Evolutionary conservation across 2,113 vertebrate species (phyloP), one percentile per base, ranked within the genome.

Genomic region (Globicephala melas): DNA sequence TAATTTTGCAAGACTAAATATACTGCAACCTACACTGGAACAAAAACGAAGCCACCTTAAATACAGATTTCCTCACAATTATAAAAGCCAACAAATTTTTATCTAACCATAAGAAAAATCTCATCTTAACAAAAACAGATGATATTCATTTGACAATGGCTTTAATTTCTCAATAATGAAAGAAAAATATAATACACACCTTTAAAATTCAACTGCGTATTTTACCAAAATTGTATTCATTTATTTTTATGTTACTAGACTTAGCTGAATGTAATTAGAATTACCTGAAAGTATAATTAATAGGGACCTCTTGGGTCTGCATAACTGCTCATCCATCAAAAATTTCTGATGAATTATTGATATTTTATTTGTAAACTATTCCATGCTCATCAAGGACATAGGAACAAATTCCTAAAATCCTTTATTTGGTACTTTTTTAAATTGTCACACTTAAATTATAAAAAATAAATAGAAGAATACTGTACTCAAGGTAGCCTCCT

Each of bases 341-440:
- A 97, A 84, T 63, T 93, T 83, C 84, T 93, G 93, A 93, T 84
- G 36, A 96, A 76, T 84, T 91, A 97, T 20, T 55, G 55, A 21
- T 55, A 55, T 84, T 93, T 96, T 97, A 97, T 96, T 97, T 98
- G 89, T 96, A 96, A 97, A 97, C 68, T 77, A 95, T 26, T 90
- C 60, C 67, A 88, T 65, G 60, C 5, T 79, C n/a, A 92, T 74
- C 87, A 93, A 88, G 31, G 53, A 91, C 21, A 70, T 8, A 62
- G 60, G 33, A 47, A 91, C 28, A 82, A 89, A 96, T 94, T 82
- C 73, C 81, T 96, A 62, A 31, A 85, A 65, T 76, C 58, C 11
- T 53, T 91, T 91, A 76, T 44, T 92, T 74, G 41, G 58, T 63
- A 65, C 63, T 85, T 89, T 91, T 79, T 3, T 6, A 13, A 68